These are phyloP conservation scores for Aricia agestis DNA, from an alignment of 1,140 invertebrate species.

Conservation along the genomic window DNA sequence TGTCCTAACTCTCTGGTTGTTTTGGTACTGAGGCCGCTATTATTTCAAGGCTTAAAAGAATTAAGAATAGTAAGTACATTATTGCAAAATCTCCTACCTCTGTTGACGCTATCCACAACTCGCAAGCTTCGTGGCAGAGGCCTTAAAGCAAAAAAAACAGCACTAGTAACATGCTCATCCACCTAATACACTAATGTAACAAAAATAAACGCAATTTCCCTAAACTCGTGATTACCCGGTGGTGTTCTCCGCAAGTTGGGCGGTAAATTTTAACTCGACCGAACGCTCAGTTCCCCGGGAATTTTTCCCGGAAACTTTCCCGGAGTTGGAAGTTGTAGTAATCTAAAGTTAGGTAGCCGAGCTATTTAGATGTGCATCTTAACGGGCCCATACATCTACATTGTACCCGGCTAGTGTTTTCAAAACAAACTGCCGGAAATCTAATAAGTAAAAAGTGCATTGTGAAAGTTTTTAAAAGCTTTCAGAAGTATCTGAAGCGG, in stretches of 20 bases:
- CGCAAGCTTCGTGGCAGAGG: too few species aligned
- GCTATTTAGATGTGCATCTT: conserved; percentile 75
- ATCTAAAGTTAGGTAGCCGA: conserved; percentile 72
- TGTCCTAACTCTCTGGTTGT: too few species aligned
- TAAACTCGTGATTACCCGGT: conserved; percentile 37
- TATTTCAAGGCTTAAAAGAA: too few species aligned
- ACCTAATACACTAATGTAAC: conserved; percentile 7
- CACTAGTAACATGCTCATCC: background rate
- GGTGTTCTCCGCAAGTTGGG: conserved; percentile 53
- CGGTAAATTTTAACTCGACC: conserved; percentile 61
- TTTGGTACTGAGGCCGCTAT: too few species aligned
- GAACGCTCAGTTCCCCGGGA: conserved; percentile 43
- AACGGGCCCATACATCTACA: conserved; percentile 72
- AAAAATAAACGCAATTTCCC: conserved; percentile 15
- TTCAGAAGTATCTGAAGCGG: background rate
- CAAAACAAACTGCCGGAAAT: conserved; percentile 2
- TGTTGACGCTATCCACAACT: too few species aligned
- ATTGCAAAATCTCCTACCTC: too few species aligned
- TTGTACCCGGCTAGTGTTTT: conserved; percentile 41
- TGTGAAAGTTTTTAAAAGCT: conserved; percentile 7
- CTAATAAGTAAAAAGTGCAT: conserved; percentile 15
- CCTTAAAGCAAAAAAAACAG: too few species aligned
- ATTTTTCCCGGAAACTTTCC: conserved; percentile 58
- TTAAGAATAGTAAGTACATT: too few species aligned
- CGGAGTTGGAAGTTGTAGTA: conserved; percentile 58